Evolutionary conservation across 2,888 invertebrate genomes (phyloP).

Genomic region (Leptodirus hochenwartii): DNA sequence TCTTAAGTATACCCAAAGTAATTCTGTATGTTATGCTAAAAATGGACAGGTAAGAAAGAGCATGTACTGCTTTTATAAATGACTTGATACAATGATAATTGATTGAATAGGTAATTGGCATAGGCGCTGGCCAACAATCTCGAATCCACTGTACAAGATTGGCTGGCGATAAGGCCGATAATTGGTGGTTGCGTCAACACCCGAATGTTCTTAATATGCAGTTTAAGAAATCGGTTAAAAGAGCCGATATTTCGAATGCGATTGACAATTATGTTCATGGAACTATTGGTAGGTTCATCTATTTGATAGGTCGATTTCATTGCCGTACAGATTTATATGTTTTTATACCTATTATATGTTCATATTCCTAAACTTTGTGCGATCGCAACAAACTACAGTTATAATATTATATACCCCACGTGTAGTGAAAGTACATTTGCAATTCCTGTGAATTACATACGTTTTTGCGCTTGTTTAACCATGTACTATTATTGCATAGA

Average conservation of each 20-base stretch:
- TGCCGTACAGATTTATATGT: not conserved
- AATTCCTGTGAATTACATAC: no score
- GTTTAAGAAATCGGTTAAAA: constrained; percentile 69
- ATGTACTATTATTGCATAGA: no score
- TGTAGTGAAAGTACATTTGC: no score
- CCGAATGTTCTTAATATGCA: constrained; percentile 66
- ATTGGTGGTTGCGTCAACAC: constrained; percentile 96
- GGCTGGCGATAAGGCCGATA: constrained; percentile 92
- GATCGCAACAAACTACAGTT: no score
- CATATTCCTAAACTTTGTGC: no score
- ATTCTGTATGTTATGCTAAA: constrained; percentile 92
- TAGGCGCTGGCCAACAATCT: constrained; percentile 98
- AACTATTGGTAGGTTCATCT: constrained; percentile 63
- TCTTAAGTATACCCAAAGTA: constrained; percentile 95
- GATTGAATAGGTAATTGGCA: constrained; percentile 60
- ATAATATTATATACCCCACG: no score
- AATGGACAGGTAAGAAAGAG: constrained; percentile 58
- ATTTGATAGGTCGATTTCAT: no score
- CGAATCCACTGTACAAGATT: constrained; percentile 95
- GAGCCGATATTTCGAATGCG: constrained; percentile 88
- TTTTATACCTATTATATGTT: not conserved
- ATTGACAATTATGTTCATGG: constrained; percentile 90
- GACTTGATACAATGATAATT: constrained; percentile 9
- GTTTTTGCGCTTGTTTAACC: no score
- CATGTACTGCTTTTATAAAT: not conserved